These are phyloP conservation scores for Diachasma alloeum DNA, from an alignment of 1,140 invertebrate species.

Conservation along the genomic window DNA sequence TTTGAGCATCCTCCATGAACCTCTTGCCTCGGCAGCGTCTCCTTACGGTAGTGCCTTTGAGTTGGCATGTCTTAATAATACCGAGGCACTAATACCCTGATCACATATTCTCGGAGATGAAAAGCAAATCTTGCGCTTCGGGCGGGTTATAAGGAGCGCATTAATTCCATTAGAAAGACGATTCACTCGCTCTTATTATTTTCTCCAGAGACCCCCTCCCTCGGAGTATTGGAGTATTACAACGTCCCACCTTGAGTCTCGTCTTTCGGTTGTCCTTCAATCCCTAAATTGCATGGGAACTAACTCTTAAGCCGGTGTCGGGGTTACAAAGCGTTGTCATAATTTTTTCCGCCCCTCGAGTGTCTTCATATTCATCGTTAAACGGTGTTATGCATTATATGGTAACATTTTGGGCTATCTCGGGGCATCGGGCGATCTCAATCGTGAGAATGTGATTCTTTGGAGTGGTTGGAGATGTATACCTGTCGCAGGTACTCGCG, in stretches of 20 bases:
- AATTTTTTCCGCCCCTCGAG: not conserved
- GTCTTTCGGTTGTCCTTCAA: constrained; percentile 6
- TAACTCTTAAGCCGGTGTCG: constrained; percentile 3
- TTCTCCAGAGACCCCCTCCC: not conserved
- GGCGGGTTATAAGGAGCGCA: constrained; percentile 56
- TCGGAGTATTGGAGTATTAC: not conserved
- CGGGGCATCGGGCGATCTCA: not conserved
- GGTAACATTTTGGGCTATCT: constrained; percentile 11
- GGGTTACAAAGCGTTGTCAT: not conserved
- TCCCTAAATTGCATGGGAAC: constrained; percentile 25
- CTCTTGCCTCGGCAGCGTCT: constrained; percentile 3
- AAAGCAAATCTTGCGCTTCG: constrained; percentile 57
- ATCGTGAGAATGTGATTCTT: constrained; percentile 4
- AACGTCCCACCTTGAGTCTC: not conserved
- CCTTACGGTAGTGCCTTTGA: constrained; percentile 43
- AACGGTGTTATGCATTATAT: not conserved
- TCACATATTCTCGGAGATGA: constrained; percentile 63
- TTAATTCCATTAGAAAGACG: constrained; percentile 59
- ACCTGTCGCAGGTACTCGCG: not conserved
- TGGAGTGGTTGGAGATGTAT: not conserved
- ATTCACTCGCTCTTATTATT: constrained; percentile 12
- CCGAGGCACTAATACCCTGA: constrained; percentile 58
- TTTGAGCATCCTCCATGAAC: constrained; percentile 40
- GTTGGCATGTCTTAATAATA: constrained; percentile 52
- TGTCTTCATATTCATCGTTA: not conserved